These are phyloP conservation scores for Patella caerulea DNA, from an alignment of 2,888 invertebrate species.

Conservation along the genomic window DNA sequence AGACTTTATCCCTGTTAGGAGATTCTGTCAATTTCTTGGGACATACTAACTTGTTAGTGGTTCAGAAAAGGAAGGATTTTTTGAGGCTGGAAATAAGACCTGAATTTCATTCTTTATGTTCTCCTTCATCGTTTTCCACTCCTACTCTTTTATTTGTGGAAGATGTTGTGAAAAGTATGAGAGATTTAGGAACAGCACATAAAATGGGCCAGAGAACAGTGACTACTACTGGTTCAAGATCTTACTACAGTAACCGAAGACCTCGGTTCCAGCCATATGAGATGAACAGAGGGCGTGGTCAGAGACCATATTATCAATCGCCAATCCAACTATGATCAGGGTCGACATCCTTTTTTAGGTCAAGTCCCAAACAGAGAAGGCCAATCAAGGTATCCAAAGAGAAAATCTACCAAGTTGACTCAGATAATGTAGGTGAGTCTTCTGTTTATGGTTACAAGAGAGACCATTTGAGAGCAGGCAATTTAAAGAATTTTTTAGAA, in stretches of 20 bases:
- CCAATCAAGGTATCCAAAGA: not conserved
- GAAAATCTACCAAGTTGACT: not conserved
- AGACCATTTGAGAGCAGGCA: slow-evolving; percentile 1
- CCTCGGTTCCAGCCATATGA: not conserved
- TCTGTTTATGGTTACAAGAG: not conserved
- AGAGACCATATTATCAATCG: not conserved
- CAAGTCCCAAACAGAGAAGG: not conserved
- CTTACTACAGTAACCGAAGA: no score
- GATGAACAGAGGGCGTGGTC: not conserved
- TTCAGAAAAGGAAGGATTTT: not conserved
- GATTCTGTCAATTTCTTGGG: not conserved
- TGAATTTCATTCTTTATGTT: not conserved
- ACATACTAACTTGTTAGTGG: not conserved
- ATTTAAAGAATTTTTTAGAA: not conserved
- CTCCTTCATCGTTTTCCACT: not conserved
- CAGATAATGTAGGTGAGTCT: not conserved
- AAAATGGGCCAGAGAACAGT: not conserved
- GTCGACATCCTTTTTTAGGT: not conserved
- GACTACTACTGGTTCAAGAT: not conserved
- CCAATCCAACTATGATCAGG: not conserved
- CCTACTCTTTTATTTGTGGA: not conserved
- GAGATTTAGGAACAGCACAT: not conserved
- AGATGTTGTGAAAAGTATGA: not conserved
- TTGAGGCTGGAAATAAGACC: not conserved
- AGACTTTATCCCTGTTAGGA: not conserved